These are phyloP conservation scores for Coturnix japonica DNA, from an alignment of 2,113 vertebrate genomes.

Conservation along the genomic window DNA sequence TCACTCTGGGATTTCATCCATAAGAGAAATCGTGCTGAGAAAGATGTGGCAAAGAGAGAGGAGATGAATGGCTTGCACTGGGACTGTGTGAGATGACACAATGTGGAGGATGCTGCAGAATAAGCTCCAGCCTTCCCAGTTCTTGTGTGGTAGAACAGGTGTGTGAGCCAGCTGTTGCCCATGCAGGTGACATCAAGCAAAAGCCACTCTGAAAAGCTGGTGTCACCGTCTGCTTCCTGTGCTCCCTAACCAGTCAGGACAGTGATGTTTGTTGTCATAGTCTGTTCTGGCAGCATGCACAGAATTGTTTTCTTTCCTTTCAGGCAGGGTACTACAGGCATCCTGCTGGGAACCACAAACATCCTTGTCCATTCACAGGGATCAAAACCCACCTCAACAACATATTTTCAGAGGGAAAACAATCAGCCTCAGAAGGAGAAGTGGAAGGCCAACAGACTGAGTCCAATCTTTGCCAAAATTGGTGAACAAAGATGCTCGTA, in stretches of 20 bases:
- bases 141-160: neutral
- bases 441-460: neutral
- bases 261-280: slow-evolving; percentile 37
- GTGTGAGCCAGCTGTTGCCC: neutral
- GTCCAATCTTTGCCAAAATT: neutral
- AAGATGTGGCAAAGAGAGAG: neutral
- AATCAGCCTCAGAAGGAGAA: neutral
- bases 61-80: neutral
- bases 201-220: neutral
- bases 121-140: neutral
- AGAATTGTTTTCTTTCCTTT: slow-evolving; percentile 31
- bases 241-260: neutral
- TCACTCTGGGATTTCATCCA: neutral
- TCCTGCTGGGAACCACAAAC: slow-evolving; percentile 45
- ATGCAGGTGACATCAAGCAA: neutral
- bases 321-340: accelerated
- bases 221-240: neutral
- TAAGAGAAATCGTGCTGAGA: neutral
- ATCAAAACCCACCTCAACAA: neutral
- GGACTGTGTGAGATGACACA: neutral
- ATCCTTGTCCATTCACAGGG: neutral
- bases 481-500: neutral
- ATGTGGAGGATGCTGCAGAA: neutral
- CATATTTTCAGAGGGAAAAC: slow-evolving; percentile 21
- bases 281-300: neutral